Conservation (phyloP, 2,888 invertebrate species). For the Sycophila texana region DNA sequence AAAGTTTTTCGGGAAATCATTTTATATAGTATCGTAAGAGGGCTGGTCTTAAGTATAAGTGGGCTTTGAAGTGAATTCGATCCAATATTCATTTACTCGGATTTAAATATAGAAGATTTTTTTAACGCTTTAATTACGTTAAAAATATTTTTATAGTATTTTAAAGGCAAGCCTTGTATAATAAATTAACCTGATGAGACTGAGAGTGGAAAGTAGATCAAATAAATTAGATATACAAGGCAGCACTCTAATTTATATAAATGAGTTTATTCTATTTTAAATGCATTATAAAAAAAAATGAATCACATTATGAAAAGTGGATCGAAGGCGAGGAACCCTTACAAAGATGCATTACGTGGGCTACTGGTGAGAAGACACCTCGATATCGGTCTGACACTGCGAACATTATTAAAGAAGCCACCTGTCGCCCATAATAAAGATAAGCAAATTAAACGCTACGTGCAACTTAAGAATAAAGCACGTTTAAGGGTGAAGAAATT, state of each 20-base stretch:
- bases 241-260: neutral
- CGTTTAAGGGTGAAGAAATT: neutral
- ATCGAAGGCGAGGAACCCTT: constrained; percentile 59
- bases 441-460: constrained; percentile 51
- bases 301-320: constrained; percentile 50
- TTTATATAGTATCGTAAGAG: no score
- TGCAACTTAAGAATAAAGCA: constrained; percentile 21
- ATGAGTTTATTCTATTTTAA: constrained; percentile 39
- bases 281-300: constrained; percentile 48
- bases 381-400: constrained; percentile 26
- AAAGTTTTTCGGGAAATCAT: no score
- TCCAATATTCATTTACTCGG: no score
- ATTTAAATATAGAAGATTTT: no score
- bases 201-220: no score
- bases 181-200: no score
- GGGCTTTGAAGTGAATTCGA: no score
- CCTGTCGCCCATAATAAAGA: constrained; percentile 53
- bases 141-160: no score
- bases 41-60: no score
- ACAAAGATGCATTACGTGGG: constrained; percentile 62
- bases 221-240: no score
- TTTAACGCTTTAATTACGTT: no score
- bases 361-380: constrained; percentile 33
- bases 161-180: no score
- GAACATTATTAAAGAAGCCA: constrained; percentile 54